Conservation (phyloP, 2,888 invertebrate species). For the Azorinus chamasolen region DNA sequence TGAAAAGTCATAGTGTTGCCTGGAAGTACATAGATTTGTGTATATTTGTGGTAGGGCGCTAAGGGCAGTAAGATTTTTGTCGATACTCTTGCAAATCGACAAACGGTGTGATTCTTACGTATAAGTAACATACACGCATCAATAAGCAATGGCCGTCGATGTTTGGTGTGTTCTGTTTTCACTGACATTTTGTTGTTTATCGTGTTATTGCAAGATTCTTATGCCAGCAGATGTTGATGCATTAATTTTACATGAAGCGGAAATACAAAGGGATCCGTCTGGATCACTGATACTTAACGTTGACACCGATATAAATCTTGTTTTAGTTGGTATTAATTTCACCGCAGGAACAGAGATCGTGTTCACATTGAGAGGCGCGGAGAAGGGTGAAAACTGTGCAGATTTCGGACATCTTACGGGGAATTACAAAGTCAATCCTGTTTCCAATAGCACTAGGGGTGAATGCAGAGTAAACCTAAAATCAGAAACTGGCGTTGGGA, state of each 20-base stretch:
- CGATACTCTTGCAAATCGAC: too few relatives aligned
- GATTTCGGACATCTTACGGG: conserved; percentile 44
- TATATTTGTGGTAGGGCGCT: too few relatives aligned
- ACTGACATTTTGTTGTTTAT: conserved; percentile 10
- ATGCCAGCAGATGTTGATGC: conserved; percentile 60
- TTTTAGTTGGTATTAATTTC: conserved; percentile 73
- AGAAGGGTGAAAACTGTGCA: conserved; percentile 53
- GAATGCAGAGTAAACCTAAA: conserved; percentile 20
- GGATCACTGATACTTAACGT: conserved; percentile 64
- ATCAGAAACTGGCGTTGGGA: conserved; percentile 40
- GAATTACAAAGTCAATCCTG: conserved; percentile 20
- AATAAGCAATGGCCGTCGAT: conserved; percentile 36
- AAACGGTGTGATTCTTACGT: neutral
- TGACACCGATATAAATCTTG: conserved; percentile 52
- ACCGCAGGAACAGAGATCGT: conserved; percentile 65
- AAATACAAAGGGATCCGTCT: conserved; percentile 46
- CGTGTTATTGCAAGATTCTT: conserved; percentile 1
- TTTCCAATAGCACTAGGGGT: conserved; percentile 4
- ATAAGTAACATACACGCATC: neutral
- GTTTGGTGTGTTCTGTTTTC: conserved; percentile 32
- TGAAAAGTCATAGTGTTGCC: too few relatives aligned
- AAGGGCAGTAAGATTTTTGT: too few relatives aligned
- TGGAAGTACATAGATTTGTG: too few relatives aligned
- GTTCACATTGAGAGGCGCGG: conserved; percentile 67
- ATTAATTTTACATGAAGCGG: conserved; percentile 49